Conservation (phyloP, 1,140 invertebrate genomes). For the Acromyrmex echinatior region DNA sequence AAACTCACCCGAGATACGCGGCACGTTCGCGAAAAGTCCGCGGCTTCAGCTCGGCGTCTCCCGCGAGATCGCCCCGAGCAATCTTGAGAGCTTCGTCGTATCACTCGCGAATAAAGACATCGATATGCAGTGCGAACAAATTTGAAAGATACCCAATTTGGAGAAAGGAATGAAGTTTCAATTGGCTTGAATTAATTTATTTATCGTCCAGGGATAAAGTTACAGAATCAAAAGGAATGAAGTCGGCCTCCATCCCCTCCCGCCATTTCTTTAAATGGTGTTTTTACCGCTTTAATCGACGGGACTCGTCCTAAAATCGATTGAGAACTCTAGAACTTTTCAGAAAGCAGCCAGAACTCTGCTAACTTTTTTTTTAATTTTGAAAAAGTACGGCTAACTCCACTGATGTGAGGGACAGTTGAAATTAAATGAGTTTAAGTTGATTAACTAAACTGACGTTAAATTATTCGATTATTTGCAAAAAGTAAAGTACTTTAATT, state of each 20-base stretch:
- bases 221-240: too few relatives aligned
- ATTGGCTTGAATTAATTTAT: not conserved
- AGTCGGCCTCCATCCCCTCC: too few relatives aligned
- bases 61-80: slow-evolving; percentile 31
- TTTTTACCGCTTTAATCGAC: too few relatives aligned
- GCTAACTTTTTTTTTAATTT: too few relatives aligned
- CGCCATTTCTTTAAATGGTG: too few relatives aligned
- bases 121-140: not conserved
- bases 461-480: not conserved
- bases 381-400: too few relatives aligned
- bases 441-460: not conserved
- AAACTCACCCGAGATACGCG: slow-evolving; percentile 16
- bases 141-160: not conserved
- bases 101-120: not conserved
- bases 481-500: too few relatives aligned
- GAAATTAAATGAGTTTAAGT: not conserved
- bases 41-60: not conserved
- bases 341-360: too few relatives aligned
- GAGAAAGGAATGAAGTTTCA: not conserved
- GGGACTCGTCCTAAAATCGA: too few relatives aligned
- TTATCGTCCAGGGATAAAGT: not conserved
- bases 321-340: too few relatives aligned
- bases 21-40: slow-evolving; percentile 20
- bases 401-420: not conserved
- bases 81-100: slow-evolving; percentile 2